phyloP scores from a whole-genome alignment of 2,797 vertebrate genomes.

The Thalassophryne amazonica region DNA sequence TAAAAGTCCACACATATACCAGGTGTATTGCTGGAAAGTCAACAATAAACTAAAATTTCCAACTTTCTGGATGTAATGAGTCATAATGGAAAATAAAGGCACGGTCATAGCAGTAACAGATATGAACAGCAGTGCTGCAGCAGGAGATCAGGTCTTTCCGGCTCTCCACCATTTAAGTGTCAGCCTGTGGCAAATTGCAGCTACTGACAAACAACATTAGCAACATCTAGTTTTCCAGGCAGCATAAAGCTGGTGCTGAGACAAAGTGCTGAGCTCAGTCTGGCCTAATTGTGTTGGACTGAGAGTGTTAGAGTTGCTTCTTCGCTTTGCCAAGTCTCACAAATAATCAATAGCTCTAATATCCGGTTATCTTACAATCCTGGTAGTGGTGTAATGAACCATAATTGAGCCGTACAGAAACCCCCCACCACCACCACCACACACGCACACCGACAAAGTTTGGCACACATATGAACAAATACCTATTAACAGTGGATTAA shows the following conservation, averaged over 20 bases:
- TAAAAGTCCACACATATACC: background rate
- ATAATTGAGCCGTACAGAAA: no score
- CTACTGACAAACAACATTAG: slow-evolving; percentile 42
- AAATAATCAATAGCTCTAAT: slow-evolving; percentile 51
- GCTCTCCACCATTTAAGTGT: slow-evolving; percentile 1
- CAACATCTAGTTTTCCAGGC: slow-evolving; percentile 48
- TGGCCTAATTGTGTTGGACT: slow-evolving; percentile 43
- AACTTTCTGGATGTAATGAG: no score
- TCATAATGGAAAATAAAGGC: no score
- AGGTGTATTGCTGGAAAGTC: no score
- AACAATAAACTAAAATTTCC: no score
- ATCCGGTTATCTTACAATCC: slow-evolving; percentile 42
- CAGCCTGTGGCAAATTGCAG: slow-evolving; percentile 24
- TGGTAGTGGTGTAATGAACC: slow-evolving; percentile 13
- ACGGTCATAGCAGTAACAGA: no score
- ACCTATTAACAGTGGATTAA: no score
- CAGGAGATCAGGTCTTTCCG: background rate
- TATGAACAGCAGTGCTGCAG: background rate
- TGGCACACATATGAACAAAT: no score
- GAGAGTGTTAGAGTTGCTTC: slow-evolving; percentile 27
- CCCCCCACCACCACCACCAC: no score
- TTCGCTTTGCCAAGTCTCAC: slow-evolving; percentile 21
- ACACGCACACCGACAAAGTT: no score
- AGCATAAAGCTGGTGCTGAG: slow-evolving; percentile 26
- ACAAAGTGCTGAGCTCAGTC: slow-evolving; percentile 58